Evolutionary conservation across 2,797 vertebrate genomes (phyloP).

Genomic region (Molossus alvarezi): DNA sequence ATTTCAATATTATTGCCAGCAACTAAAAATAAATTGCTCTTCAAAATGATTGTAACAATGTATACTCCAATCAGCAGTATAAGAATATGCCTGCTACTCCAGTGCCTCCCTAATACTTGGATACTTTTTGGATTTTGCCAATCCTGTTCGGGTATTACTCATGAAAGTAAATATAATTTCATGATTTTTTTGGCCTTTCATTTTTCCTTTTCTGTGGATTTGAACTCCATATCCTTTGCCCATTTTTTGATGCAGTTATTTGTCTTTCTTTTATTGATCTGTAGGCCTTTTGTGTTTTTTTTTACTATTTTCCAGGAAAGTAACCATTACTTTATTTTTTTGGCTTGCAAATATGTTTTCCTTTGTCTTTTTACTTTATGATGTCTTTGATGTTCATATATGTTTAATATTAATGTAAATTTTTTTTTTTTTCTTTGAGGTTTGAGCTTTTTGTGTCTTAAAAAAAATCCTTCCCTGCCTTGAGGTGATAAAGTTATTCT

Average conservation of each 20-base stretch:
- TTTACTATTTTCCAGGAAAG: constrained; percentile 30
- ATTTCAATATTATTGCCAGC: constrained; percentile 19
- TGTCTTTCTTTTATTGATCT: constrained; percentile 38
- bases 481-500: constrained; percentile 18
- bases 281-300: background rate
- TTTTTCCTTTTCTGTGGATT: constrained; percentile 47
- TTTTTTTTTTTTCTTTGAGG: background rate
- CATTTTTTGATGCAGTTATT: background rate
- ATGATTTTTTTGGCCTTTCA: background rate
- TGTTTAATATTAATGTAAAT: constrained; percentile 41
- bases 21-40: constrained; percentile 45
- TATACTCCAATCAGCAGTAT: background rate
- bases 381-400: background rate
- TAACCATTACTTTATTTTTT: background rate
- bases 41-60: background rate
- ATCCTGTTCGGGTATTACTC: background rate
- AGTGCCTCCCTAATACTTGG: background rate
- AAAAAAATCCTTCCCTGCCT: constrained; percentile 2
- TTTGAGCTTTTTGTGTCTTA: constrained; percentile 19
- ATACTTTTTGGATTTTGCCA: background rate
- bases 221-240: constrained; percentile 2
- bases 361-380: constrained; percentile 19
- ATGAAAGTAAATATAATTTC: background rate
- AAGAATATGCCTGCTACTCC: background rate
- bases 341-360: constrained; percentile 14